These are phyloP conservation scores for Rallus crepitans DNA, from an alignment of 2,797 vertebrate species.

Conservation along the genomic window DNA sequence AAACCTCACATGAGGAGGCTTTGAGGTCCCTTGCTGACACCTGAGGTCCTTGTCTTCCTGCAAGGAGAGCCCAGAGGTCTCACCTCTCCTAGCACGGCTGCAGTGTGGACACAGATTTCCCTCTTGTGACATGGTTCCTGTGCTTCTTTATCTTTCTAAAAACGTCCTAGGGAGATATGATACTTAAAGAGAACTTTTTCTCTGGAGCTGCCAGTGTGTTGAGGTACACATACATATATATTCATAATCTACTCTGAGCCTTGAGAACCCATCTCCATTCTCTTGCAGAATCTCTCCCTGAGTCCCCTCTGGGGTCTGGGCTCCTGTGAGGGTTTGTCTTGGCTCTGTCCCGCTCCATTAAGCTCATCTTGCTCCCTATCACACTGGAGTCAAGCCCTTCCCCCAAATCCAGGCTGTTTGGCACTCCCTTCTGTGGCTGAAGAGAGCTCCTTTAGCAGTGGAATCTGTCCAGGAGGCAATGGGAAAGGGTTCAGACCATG, in stretches of 20 bases:
- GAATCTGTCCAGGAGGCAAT: neutral
- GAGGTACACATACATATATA: neutral
- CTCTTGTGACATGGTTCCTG: neutral
- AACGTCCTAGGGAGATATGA: neutral
- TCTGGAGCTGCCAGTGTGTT: neutral
- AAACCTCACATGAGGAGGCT: fast-evolving
- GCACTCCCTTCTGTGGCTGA: no score
- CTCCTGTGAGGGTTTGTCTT: fast-evolving
- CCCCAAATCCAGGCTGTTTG: neutral
- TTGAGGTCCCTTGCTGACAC: neutral
- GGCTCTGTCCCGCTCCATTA: neutral
- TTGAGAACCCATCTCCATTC: neutral
- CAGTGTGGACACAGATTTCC: neutral
- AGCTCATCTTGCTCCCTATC: neutral
- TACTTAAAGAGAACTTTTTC: neutral
- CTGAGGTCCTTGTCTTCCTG: neutral
- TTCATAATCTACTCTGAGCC: neutral
- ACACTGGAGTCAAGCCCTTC: neutral
- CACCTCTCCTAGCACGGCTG: neutral
- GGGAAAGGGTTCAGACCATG: neutral
- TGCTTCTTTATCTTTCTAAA: neutral
- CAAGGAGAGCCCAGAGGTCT: neutral
- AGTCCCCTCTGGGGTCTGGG: neutral
- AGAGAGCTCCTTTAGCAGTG: neutral
- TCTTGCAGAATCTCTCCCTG: neutral